A percentile compares a stretch with the other conserved stretches of the same genome.
phyloP scores from a whole-genome alignment of 1,140 invertebrate genomes.

The Drosophila sechellia region DNA sequence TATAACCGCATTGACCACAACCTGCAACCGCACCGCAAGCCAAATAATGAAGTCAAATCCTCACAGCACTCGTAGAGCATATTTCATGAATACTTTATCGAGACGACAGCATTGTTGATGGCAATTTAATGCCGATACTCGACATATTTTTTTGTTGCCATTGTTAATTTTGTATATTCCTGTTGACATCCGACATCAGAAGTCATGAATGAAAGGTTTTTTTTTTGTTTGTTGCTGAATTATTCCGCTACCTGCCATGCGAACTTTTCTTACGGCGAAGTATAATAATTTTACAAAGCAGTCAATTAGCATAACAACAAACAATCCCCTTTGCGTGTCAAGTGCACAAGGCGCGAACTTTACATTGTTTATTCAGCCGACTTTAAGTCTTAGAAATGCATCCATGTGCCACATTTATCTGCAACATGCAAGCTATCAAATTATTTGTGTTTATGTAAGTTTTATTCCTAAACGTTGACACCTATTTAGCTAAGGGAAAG shows the following conservation, averaged over 20 bases:
- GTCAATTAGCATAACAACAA: constrained; percentile 64
- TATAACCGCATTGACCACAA: constrained; percentile 37
- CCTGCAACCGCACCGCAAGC: constrained; percentile 43
- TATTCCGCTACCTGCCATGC: constrained; percentile 10
- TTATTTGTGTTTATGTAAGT: too few relatives aligned
- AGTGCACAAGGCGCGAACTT: constrained; percentile 19
- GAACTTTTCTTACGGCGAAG: constrained; percentile 33
- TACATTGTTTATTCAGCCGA: constrained; percentile 32
- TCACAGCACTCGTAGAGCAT: constrained; percentile 19
- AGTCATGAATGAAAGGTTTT: constrained; percentile 40
- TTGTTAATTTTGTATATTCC: constrained; percentile 29
- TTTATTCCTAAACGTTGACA: too few relatives aligned
- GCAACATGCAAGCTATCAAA: constrained; percentile 9
- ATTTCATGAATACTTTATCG: constrained; percentile 55
- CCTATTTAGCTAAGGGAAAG: background rate
- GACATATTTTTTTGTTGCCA: constrained; percentile 10
- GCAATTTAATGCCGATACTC: constrained; percentile 26
- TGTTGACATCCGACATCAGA: constrained; percentile 31
- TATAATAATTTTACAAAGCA: constrained; percentile 72
- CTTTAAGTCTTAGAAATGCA: background rate
- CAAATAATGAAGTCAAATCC: constrained; percentile 58
- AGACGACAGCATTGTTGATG: constrained; percentile 14
- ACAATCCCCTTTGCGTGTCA: constrained; percentile 56
- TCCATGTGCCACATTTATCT: constrained; percentile 12
- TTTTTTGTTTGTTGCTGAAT: background rate